Base-by-base conservation (phyloP, 2,113 vertebrate genomes). In the Tychaedon coryphoeus region DNA sequence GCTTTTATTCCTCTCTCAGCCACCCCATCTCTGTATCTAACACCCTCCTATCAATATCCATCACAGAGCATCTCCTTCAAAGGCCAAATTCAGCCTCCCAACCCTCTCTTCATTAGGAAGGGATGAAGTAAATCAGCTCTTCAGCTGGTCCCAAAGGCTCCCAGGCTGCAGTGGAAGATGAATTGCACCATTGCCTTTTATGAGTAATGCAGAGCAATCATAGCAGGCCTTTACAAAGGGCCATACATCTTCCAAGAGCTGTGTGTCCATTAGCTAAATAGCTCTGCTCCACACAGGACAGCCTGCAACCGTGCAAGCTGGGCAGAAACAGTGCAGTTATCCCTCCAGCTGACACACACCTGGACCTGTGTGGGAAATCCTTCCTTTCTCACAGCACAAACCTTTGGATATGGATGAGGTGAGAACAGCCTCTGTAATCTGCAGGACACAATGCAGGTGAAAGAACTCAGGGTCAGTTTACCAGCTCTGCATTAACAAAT, bases 311-410 rank as follows among this genome's bases (percentile, higher is more conserved):
- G 29, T 9, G 79, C 57, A 12, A 8, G 76, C 3, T 28, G 31
- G 79, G 78, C 20, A 4, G 14, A 23, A 65, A n/a, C 0, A 22
- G 8, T 0, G 12, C 14, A 19, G 16, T 0, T 23, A 28, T 64
- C 22, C 65, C 53, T 54, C 12, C 23, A 2, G 23, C 38, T 51
- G 58, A 54, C 82, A 42, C 14, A 19, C 38, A 69, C 8, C 53
- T 17, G 34, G 17, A 28, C 9, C 18, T 2, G 0, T 0, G 3
- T 2, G 33, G 45, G 50, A 66, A 47, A 22, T 73, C 54, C 17
- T 14, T 67, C n/a, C 29, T 23, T 34, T 33, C 38, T 65, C 34
- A 17, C 17, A 31, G 45, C 25, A 29, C 19, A 23, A 2, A 14
- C 45, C 64, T 67, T 18, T 54, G 18, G 22, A 2, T 7, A 0